These are phyloP conservation scores for Alethe castanea DNA, from an alignment of 2,113 vertebrate species.

Conservation along the genomic window DNA sequence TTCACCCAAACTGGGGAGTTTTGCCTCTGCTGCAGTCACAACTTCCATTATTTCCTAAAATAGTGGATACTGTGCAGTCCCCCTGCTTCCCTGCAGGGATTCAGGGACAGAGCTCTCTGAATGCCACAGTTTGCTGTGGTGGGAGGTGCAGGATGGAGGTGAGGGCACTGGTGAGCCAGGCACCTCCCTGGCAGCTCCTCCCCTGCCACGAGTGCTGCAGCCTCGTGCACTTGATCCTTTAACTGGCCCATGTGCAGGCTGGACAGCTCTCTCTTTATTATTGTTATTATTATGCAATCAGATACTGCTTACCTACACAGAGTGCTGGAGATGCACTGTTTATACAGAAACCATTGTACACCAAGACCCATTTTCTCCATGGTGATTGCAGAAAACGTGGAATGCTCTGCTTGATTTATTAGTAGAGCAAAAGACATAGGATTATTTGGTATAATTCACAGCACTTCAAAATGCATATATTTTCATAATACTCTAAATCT, in stretches of 20 bases:
- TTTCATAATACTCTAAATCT: constrained; percentile 68
- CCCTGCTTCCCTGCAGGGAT: neutral
- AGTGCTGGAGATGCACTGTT: neutral
- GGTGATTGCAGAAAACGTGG: constrained; percentile 50
- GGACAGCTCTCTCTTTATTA: constrained; percentile 15
- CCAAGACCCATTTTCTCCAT: constrained; percentile 34
- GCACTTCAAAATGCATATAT: constrained; percentile 66
- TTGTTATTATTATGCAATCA: constrained; percentile 51
- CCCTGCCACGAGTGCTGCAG: neutral
- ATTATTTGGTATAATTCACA: constrained; percentile 69
- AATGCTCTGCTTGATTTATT: constrained; percentile 67
- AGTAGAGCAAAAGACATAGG: constrained; percentile 50
- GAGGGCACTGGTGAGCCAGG: fast-evolving
- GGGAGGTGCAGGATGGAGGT: neutral
- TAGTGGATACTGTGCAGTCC: neutral
- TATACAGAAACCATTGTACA: constrained; percentile 10
- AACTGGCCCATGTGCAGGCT: neutral
- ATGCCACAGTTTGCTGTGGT: neutral
- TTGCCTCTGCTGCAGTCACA: neutral
- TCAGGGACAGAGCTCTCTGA: neutral
- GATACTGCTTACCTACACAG: constrained; percentile 36
- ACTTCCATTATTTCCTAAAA: neutral
- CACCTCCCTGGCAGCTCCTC: neutral
- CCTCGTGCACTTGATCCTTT: neutral
- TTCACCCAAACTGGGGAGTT: neutral